Evolutionary conservation across 2,113 vertebrate species (phyloP).

Genomic region (Chionodraco myersi): DNA sequence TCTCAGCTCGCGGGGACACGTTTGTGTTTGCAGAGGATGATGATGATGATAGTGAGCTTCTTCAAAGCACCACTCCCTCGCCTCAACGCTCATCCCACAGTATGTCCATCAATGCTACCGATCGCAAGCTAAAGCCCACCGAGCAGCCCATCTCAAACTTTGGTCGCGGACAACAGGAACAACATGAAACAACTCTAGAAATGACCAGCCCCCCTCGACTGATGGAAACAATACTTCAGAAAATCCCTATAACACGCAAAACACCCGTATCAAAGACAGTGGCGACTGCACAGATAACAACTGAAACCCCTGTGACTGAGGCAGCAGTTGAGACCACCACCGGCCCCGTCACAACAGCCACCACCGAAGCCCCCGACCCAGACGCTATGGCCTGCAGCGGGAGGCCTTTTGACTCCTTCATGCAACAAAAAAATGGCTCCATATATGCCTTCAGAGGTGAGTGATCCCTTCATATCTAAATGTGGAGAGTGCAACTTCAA

Average conservation of each 20-base stretch:
- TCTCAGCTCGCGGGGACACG: constrained; percentile 90
- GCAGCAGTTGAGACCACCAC: constrained; percentile 30
- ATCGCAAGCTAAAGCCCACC: neutral
- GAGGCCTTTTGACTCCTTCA: constrained; percentile 91
- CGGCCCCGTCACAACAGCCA: constrained; percentile 25
- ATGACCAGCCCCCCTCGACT: constrained; percentile 37
- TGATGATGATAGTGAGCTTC: constrained; percentile 75
- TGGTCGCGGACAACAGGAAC: neutral
- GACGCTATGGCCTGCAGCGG: constrained; percentile 86
- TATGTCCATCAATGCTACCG: neutral
- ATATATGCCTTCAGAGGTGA: constrained; percentile 94
- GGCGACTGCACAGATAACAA: neutral
- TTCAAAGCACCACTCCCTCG: constrained; percentile 40
- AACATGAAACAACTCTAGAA: constrained; percentile 18
- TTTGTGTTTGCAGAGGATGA: constrained; percentile 90
- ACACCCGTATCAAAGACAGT: neutral
- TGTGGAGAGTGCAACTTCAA: neutral
- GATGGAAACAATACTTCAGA: neutral
- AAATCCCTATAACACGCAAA: neutral
- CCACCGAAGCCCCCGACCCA: constrained; percentile 63
- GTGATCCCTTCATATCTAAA: neutral
- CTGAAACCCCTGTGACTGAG: neutral
- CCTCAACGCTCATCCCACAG: neutral
- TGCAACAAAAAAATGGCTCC: constrained; percentile 93
- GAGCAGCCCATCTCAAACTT: constrained; percentile 20